A percentile compares a stretch with the other conserved stretches of the same genome.
These are phyloP conservation scores for Megaustenia siamemsis DNA, from an alignment of 2,888 invertebrate species.

Conservation along the genomic window DNA sequence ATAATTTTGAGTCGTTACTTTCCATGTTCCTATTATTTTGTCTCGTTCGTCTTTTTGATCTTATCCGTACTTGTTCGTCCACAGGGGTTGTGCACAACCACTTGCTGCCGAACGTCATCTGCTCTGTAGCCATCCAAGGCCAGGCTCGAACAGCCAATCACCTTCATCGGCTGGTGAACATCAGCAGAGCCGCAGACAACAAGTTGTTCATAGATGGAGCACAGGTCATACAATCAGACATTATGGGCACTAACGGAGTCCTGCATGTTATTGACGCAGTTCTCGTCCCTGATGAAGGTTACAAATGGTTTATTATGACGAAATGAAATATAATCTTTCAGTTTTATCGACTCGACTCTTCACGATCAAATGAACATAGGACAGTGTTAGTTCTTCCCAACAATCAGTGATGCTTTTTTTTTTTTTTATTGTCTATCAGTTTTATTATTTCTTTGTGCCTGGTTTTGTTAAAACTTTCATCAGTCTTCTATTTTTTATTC, in stretches of 20 bases:
- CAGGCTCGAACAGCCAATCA: conserved; percentile 83
- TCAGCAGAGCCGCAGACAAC: conserved; percentile 82
- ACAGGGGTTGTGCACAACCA: conserved; percentile 86
- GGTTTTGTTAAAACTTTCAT: neutral
- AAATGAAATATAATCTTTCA: too few species aligned
- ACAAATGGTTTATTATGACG: too few species aligned
- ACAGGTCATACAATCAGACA: conserved; percentile 83
- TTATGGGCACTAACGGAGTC: conserved; percentile 87
- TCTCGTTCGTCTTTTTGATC: too few species aligned
- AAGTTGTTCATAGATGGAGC: conserved; percentile 83
- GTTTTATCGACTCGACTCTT: too few species aligned
- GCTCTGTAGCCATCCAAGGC: conserved; percentile 83
- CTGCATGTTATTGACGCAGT: conserved; percentile 86
- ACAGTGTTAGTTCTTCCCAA: too few species aligned
- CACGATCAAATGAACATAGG: too few species aligned
- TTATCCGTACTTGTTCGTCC: conserved; percentile 54
- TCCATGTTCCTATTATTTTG: too few species aligned
- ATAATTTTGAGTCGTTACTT: too few species aligned
- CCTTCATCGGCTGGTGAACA: conserved; percentile 81
- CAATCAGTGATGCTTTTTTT: neutral
- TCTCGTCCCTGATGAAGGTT: conserved; percentile 83
- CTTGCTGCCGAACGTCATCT: conserved; percentile 85
- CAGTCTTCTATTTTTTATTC: neutral
- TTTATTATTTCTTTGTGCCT: neutral
- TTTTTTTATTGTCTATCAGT: neutral